phyloP scores from a whole-genome alignment of 2,797 vertebrate genomes.

The Okamejei kenojei region DNA sequence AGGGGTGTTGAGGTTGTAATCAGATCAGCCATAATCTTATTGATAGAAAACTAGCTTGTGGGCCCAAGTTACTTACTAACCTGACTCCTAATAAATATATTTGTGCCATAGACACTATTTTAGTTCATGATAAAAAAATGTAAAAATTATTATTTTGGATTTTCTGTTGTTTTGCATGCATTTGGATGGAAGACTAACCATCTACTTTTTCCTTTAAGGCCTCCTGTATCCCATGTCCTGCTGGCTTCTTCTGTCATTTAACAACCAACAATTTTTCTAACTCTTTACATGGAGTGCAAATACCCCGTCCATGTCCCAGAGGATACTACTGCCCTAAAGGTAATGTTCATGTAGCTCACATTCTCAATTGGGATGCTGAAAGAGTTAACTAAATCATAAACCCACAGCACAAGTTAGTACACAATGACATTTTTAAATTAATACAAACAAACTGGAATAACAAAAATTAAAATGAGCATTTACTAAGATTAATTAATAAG shows the following conservation, averaged over 20 bases:
- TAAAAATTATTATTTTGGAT: neutral
- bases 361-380: neutral
- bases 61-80: too few species aligned
- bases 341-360: conserved; percentile 43
- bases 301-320: conserved; percentile 57
- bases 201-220: conserved; percentile 47
- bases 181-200: neutral
- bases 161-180: neutral
- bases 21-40: too few species aligned
- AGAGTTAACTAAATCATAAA: neutral
- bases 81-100: too few species aligned
- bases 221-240: conserved; percentile 63
- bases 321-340: conserved; percentile 69
- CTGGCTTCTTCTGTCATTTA: conserved; percentile 62
- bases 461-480: neutral
- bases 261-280: conserved; percentile 47
- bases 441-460: neutral
- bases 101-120: neutral
- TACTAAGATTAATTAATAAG: neutral
- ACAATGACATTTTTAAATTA: neutral
- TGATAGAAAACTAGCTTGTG: too few species aligned
- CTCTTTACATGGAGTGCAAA: conserved; percentile 49
- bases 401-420: neutral
- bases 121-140: neutral
- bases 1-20: too few species aligned